phyloP scores from a whole-genome alignment of 2,888 invertebrate genomes.

The Prosapia bicincta region DNA sequence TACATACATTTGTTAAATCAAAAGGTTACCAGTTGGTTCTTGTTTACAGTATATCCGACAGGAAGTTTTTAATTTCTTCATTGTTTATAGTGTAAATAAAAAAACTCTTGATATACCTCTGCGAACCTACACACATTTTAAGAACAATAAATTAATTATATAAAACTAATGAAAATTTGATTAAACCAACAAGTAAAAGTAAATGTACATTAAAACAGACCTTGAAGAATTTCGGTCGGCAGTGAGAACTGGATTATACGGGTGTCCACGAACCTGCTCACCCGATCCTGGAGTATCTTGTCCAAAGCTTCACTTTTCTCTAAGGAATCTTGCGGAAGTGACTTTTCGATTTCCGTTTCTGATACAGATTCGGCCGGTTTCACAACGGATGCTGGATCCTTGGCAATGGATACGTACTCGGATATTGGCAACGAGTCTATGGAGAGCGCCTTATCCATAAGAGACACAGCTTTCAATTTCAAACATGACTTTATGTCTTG shows the following conservation, averaged over 20 bases:
- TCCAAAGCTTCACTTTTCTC: constrained; percentile 65
- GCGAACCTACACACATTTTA: too few relatives aligned
- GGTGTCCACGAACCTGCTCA: constrained; percentile 69
- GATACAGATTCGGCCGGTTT: constrained; percentile 50
- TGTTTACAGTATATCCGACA: too few relatives aligned
- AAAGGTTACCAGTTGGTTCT: too few relatives aligned
- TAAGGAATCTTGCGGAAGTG: constrained; percentile 59
- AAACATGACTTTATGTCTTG: constrained; percentile 48
- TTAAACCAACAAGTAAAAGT: too few relatives aligned
- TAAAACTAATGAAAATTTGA: too few relatives aligned
- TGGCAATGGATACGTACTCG: constrained; percentile 31
- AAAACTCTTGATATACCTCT: too few relatives aligned
- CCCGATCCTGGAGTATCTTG: constrained; percentile 67
- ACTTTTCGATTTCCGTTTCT: constrained; percentile 63
- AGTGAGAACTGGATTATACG: constrained; percentile 78
- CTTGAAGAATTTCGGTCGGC: constrained; percentile 46
- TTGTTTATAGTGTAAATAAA: too few relatives aligned
- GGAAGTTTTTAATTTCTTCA: too few relatives aligned
- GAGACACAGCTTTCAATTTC: constrained; percentile 70
- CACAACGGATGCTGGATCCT: background rate
- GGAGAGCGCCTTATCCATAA: constrained; percentile 68
- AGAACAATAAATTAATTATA: too few relatives aligned
- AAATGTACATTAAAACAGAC: background rate
- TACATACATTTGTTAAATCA: too few relatives aligned
- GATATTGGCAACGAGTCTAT: constrained; percentile 51